A percentile compares a stretch with the other conserved stretches of the same genome.
These are phyloP conservation scores for Nemapogon koenigi DNA, from an alignment of 2,888 invertebrate species.

Conservation along the genomic window DNA sequence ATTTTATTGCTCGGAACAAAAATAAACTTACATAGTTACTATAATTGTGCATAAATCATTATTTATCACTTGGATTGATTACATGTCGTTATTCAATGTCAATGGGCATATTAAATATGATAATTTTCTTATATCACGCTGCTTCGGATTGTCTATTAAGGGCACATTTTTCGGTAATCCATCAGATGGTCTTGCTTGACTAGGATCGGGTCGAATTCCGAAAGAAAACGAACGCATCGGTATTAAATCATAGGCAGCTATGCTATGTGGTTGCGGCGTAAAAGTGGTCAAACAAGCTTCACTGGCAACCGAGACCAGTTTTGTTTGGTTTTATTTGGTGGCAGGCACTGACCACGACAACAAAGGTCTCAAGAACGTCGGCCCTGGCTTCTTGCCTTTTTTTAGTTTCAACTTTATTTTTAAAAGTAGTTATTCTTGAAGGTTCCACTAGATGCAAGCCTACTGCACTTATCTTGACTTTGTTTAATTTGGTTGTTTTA, in stretches of 20 bases:
- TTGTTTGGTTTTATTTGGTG: constrained; percentile 57
- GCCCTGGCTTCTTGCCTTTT: constrained; percentile 29
- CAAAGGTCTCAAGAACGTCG: constrained; percentile 44
- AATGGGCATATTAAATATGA: background rate
- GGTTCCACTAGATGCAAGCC: too few relatives aligned
- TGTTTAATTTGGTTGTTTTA: background rate
- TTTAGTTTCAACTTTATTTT: too few relatives aligned
- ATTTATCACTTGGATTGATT: constrained; percentile 5
- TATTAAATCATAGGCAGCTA: constrained; percentile 42
- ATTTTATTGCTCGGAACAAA: too few relatives aligned
- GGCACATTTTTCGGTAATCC: constrained; percentile 6
- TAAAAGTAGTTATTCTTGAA: too few relatives aligned
- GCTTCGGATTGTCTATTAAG: background rate
- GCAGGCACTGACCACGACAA: constrained; percentile 63
- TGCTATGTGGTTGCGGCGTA: constrained; percentile 29
- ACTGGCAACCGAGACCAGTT: constrained; percentile 34
- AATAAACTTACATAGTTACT: too few relatives aligned
- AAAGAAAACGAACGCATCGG: constrained; percentile 50
- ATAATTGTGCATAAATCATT: too few relatives aligned
- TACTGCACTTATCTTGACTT: too few relatives aligned
- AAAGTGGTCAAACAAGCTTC: constrained; percentile 31
- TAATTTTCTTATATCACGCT: constrained; percentile 5
- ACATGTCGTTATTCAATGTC: constrained; percentile 5
- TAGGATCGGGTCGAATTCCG: constrained; percentile 37
- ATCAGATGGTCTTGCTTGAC: background rate